These are phyloP conservation scores for Heliconius congener DNA, from an alignment of 1,140 invertebrate species.

Conservation along the genomic window DNA sequence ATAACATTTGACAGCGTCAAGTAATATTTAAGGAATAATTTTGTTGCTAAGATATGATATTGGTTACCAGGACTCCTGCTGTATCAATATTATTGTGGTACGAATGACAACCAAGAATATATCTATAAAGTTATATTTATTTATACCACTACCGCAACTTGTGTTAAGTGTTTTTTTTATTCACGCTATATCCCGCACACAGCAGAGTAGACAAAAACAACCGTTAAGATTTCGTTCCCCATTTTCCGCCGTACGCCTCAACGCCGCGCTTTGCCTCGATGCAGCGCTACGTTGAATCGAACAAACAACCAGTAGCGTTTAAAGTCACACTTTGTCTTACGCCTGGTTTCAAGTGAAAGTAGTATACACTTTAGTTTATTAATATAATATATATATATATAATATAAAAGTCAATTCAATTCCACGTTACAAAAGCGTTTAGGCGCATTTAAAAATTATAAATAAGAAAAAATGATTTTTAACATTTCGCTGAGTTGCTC, in stretches of 20 bases:
- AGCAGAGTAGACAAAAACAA: no score
- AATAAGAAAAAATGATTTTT: not conserved
- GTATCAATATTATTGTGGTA: conserved; percentile 4
- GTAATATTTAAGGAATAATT: conserved; percentile 20
- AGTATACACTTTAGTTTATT: not conserved
- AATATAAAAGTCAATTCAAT: not conserved
- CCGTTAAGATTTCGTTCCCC: no score
- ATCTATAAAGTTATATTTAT: not conserved
- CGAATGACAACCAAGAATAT: not conserved
- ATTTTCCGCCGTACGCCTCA: no score
- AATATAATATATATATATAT: not conserved
- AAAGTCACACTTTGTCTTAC: no score
- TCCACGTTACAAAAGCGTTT: not conserved
- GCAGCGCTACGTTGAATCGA: no score
- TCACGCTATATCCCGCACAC: no score
- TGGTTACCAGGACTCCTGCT: conserved; percentile 26
- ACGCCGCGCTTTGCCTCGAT: no score
- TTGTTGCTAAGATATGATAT: conserved; percentile 22
- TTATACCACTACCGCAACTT: not conserved
- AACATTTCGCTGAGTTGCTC: conserved; percentile 18
- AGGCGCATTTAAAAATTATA: not conserved
- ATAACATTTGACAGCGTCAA: conserved; percentile 20
- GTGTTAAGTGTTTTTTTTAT: no score
- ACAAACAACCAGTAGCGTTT: no score
- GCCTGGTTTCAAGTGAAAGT: no score